These are phyloP conservation scores for Gavialis gangeticus DNA, from an alignment of 2,113 vertebrate genomes.

Conservation along the genomic window DNA sequence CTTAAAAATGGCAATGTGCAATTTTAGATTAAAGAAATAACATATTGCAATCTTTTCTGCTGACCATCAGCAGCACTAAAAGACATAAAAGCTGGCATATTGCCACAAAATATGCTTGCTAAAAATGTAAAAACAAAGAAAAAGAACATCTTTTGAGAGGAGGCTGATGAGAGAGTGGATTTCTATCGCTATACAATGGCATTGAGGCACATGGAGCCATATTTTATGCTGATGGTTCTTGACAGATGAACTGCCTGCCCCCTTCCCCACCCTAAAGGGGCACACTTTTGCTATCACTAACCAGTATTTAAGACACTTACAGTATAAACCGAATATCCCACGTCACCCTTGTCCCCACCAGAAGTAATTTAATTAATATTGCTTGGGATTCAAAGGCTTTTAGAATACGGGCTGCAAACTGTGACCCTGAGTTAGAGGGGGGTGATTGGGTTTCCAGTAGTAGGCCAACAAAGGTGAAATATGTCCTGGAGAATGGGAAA, in stretches of 20 bases:
- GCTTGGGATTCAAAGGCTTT: neutral
- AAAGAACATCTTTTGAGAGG: neutral
- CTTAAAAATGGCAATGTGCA: neutral
- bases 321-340: neutral
- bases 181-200: neutral
- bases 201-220: neutral
- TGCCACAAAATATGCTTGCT: neutral
- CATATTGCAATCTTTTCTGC: neutral
- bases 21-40: conserved; percentile 27
- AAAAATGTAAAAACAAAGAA: neutral
- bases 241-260: neutral
- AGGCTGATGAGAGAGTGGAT: neutral
- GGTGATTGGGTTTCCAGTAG: neutral
- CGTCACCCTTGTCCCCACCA: neutral
- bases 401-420: rapidly evolving
- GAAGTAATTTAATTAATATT: neutral
- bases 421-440: neutral
- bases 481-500: neutral
- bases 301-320: neutral
- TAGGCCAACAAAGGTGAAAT: neutral
- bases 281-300: neutral
- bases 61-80: neutral
- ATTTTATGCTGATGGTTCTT: neutral
- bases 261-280: neutral
- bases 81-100: neutral